phyloP scores from a whole-genome alignment of 2,113 vertebrate genomes.

The Siphamia tubifer region DNA sequence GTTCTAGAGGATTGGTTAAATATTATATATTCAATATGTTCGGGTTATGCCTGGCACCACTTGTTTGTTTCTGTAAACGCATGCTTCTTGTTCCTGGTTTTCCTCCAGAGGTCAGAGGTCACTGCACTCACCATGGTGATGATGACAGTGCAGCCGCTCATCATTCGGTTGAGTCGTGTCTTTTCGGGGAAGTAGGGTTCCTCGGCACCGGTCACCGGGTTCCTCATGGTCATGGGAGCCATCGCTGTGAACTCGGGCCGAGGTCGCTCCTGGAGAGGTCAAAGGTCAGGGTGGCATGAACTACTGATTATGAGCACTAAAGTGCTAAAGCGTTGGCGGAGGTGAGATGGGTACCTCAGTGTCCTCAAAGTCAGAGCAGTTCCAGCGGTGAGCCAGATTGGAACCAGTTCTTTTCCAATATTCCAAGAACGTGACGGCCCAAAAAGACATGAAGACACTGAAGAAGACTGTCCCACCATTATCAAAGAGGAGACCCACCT shows the following conservation, averaged over 20 bases:
- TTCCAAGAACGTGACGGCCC: conserved; percentile 84
- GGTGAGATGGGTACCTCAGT: conserved; percentile 62
- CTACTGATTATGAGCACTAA: too few relatives aligned
- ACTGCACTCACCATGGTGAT: conserved; percentile 77
- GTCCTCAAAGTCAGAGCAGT: conserved; percentile 82
- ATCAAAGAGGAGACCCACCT: conserved; percentile 83
- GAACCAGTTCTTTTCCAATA: conserved; percentile 82
- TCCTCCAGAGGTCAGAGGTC: background rate
- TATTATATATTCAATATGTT: too few relatives aligned
- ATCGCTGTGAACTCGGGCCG: conserved; percentile 81
- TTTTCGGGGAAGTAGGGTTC: conserved; percentile 80
- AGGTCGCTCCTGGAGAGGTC: conserved; percentile 70
- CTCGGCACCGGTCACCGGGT: conserved; percentile 81
- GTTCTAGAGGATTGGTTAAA: too few relatives aligned
- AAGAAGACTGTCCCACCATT: conserved; percentile 82
- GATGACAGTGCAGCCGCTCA: conserved; percentile 81
- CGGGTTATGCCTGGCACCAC: too few relatives aligned
- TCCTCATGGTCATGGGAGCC: conserved; percentile 80
- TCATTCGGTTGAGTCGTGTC: conserved; percentile 62
- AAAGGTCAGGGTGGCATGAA: too few relatives aligned
- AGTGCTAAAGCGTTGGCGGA: background rate
- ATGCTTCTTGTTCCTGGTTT: too few relatives aligned
- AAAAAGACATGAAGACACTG: conserved; percentile 85
- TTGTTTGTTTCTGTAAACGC: too few relatives aligned
- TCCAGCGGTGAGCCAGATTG: conserved; percentile 80